Percentiles rank a stretch among this genome's conserved stretches.
These are phyloP conservation scores for Andrena trimmerana DNA, from an alignment of 2,888 invertebrate genomes.

Conservation along the genomic window DNA sequence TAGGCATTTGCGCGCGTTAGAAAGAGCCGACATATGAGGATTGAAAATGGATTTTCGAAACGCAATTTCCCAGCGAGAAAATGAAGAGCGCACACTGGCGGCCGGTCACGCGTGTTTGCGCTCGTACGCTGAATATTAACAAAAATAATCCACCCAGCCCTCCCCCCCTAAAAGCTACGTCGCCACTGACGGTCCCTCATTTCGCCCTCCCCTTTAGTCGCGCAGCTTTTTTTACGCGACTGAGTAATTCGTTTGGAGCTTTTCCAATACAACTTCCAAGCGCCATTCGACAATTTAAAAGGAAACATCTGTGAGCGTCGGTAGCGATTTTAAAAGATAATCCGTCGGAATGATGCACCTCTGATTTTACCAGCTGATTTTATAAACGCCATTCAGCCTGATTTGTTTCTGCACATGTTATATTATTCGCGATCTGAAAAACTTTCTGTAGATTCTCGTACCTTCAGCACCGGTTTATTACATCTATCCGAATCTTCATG, in stretches of 20 bases:
- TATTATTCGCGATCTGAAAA: too few species aligned
- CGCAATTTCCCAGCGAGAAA: conserved; percentile 77
- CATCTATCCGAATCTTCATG: too few species aligned
- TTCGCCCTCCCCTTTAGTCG: conserved; percentile 19
- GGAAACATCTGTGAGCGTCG: conserved; percentile 13
- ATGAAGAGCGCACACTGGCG: conserved; percentile 72
- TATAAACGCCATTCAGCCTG: too few species aligned
- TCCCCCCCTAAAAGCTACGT: conserved; percentile 7
- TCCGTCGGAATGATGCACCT: neutral
- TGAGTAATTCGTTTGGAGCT: neutral
- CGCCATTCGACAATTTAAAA: conserved; percentile 13
- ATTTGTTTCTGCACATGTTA: too few species aligned
- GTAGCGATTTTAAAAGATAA: conserved; percentile 8
- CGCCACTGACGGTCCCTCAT: conserved; percentile 26
- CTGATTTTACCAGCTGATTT: too few species aligned
- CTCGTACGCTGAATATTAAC: conserved; percentile 71
- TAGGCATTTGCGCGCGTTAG: conserved; percentile 48
- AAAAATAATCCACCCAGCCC: conserved; percentile 56
- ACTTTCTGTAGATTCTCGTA: too few species aligned
- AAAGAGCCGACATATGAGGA: conserved; percentile 65
- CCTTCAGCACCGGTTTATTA: too few species aligned
- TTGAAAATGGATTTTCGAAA: conserved; percentile 78
- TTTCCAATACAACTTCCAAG: neutral
- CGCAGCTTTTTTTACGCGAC: neutral
- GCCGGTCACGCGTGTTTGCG: conserved; percentile 54